phyloP scores from a whole-genome alignment of 2,113 vertebrate species.

The Scomber colias region DNA sequence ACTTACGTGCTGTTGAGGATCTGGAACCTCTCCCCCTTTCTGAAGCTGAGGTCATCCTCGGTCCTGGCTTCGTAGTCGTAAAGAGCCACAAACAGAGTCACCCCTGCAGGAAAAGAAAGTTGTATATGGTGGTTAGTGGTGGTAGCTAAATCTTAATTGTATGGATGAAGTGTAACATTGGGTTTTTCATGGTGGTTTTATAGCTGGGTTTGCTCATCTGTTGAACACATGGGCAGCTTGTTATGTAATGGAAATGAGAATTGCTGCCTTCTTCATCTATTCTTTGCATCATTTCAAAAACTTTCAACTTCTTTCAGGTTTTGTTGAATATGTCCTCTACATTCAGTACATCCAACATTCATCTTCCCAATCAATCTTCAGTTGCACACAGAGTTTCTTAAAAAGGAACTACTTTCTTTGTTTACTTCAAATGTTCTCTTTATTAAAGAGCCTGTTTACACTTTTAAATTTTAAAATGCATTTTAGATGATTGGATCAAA shows the following conservation, averaged over 20 bases:
- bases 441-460: too few species aligned
- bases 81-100: constrained; percentile 98
- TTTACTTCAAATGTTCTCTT: neutral
- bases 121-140: neutral
- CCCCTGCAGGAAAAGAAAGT: constrained; percentile 85
- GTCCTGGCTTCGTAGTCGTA: constrained; percentile 99
- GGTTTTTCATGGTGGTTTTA: constrained; percentile 12
- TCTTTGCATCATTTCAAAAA: constrained; percentile 6
- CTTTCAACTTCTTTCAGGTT: neutral
- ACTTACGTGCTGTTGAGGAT: constrained; percentile 99
- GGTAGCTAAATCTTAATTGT: neutral
- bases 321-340: neutral
- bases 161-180: neutral
- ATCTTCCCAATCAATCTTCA: neutral
- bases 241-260: neutral
- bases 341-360: neutral
- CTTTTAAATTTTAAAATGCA: too few species aligned
- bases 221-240: constrained; percentile 22
- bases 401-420: neutral
- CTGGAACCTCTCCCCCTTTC: constrained; percentile 99
- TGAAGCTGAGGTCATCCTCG: constrained; percentile 99
- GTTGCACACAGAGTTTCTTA: neutral
- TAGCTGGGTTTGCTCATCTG: constrained; percentile 25
- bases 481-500: too few species aligned
- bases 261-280: constrained; percentile 1